phyloP scores from a whole-genome alignment of 2,113 vertebrate species.

The Numida meleagris region DNA sequence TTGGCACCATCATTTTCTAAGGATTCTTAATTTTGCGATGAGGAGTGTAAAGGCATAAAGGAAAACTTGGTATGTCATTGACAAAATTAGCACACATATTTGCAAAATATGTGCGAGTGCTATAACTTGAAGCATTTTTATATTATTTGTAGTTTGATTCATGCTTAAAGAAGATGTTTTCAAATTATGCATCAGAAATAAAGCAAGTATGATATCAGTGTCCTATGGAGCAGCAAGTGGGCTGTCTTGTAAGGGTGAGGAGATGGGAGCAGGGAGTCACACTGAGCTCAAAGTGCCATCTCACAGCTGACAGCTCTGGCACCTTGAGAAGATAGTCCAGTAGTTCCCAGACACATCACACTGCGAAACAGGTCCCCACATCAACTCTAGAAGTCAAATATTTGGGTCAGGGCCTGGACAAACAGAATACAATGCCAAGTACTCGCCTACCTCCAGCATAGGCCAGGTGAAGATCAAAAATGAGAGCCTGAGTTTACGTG shows the following conservation, averaged over 20 bases:
- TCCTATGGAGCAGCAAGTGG: neutral
- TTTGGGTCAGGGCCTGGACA: neutral
- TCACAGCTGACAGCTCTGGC: neutral
- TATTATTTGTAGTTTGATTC: neutral
- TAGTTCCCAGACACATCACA: neutral
- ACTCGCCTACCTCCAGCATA: neutral
- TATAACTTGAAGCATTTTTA: neutral
- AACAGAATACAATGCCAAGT: neutral
- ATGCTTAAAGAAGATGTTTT: neutral
- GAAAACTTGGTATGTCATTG: neutral
- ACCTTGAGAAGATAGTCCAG: neutral
- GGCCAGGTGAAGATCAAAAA: neutral
- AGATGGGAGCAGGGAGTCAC: neutral
- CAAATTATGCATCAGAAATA: neutral
- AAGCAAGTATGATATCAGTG: rapidly evolving
- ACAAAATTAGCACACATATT: neutral
- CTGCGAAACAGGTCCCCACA: neutral
- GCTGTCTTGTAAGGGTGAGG: neutral
- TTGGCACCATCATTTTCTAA: neutral
- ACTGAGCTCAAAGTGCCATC: too few species aligned
- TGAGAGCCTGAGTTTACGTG: neutral
- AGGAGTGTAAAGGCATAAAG: neutral
- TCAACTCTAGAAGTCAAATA: neutral
- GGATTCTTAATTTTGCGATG: neutral
- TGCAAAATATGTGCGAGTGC: neutral